These are phyloP conservation scores for Drosophila cardini DNA, from an alignment of 1,140 invertebrate genomes.

Conservation along the genomic window DNA sequence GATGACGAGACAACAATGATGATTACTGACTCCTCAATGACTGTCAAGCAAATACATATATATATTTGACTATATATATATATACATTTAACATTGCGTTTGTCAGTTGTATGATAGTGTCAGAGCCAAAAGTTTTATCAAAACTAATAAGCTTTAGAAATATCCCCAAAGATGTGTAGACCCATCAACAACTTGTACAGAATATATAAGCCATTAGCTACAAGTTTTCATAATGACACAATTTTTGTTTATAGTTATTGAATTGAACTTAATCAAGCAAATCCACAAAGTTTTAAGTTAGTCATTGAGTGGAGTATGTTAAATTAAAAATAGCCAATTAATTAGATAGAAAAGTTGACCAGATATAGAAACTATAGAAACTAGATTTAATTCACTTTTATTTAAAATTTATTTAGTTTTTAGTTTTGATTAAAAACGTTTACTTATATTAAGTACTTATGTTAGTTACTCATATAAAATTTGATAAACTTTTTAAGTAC, in stretches of 20 bases:
- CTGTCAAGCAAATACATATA: conserved; percentile 17
- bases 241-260: conserved; percentile 27
- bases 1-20: conserved; percentile 48
- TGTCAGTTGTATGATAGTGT: conserved; percentile 25
- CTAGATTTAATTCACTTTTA: neutral
- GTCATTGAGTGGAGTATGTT: neutral
- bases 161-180: conserved; percentile 43
- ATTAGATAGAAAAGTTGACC: neutral
- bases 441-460: too few species aligned
- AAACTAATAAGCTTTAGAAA: conserved; percentile 54
- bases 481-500: too few species aligned
- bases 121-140: conserved; percentile 36
- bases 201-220: conserved; percentile 38
- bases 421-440: too few species aligned
- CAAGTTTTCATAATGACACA: conserved; percentile 35
- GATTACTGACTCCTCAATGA: conserved; percentile 54
- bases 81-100: conserved; percentile 8
- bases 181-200: conserved; percentile 20
- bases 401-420: neutral
- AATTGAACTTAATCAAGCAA: conserved; percentile 22
- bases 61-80: conserved; percentile 18
- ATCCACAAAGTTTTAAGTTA: neutral
- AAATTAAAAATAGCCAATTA: neutral
- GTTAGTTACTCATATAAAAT: too few species aligned
- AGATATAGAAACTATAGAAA: neutral